Conservation (phyloP, 92 coral and sea anemone genomes). For the Parazoanthus atlanticus region DNA sequence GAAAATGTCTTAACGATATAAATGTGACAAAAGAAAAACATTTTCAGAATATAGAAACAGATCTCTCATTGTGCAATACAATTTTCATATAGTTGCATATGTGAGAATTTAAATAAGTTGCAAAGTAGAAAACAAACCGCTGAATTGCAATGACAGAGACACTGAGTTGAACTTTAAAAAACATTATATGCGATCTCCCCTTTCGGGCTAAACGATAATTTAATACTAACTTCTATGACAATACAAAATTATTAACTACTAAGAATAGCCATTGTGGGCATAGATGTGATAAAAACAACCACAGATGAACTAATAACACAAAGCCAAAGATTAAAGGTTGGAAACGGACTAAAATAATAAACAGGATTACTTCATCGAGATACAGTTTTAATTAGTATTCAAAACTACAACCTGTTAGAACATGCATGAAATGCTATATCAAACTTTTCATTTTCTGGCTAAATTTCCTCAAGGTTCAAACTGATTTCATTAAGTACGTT, state of each 20-base stretch:
- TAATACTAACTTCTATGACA: slow-evolving; percentile 2
- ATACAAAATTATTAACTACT: slow-evolving; percentile 6
- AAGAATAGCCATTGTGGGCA: slow-evolving; percentile 11
- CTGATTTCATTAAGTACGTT: slow-evolving; percentile 14
- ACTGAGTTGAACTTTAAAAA: slow-evolving; percentile 9
- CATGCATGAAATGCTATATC: neutral
- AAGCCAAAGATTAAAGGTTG: slow-evolving; percentile 7
- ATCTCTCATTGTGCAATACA: no score
- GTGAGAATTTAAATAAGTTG: no score
- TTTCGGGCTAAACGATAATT: neutral
- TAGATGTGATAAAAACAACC: neutral
- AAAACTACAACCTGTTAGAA: neutral
- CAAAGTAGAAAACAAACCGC: neutral
- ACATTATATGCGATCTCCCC: neutral
- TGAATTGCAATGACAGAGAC: neutral
- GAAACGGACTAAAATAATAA: neutral
- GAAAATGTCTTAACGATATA: no score
- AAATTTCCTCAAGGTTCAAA: neutral
- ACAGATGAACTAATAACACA: neutral
- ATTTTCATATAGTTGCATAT: no score
- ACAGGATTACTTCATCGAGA: neutral
- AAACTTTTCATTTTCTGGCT: neutral
- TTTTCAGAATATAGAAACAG: no score
- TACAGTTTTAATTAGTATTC: neutral
- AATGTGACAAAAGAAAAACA: no score